These are phyloP conservation scores for Spodoptera littoralis DNA, from an alignment of 2,888 invertebrate species.

Conservation along the genomic window DNA sequence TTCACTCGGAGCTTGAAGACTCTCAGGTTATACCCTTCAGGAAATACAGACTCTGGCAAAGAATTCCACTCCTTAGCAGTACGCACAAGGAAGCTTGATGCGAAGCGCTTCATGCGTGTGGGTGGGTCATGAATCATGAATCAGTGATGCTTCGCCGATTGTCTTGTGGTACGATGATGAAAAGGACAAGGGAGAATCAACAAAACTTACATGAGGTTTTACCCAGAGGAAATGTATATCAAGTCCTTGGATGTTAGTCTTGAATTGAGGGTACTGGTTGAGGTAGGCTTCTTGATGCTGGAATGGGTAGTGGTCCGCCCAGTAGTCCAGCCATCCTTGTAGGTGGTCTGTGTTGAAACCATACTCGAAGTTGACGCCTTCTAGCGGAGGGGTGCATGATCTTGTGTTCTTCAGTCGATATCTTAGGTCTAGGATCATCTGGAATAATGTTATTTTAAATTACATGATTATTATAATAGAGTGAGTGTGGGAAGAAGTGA, in stretches of 20 bases:
- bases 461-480: no score
- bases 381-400: slow-evolving; percentile 87
- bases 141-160: no score
- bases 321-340: slow-evolving; percentile 91
- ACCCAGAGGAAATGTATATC: slow-evolving; percentile 85
- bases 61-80: no score
- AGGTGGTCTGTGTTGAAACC: slow-evolving; percentile 93
- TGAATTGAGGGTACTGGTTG: slow-evolving; percentile 93
- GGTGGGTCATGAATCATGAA: no score
- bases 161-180: no score
- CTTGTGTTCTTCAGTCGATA: slow-evolving; percentile 70
- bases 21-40: no score
- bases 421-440: slow-evolving; percentile 75
- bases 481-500: no score
- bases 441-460: slow-evolving; percentile 34
- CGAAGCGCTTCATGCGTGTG: no score
- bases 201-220: slow-evolving; percentile 35
- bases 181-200: no score
- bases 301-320: slow-evolving; percentile 92
- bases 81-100: no score
- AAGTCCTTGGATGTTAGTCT: slow-evolving; percentile 92
- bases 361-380: slow-evolving; percentile 92
- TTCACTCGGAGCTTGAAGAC: no score
- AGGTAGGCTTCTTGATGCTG: slow-evolving; percentile 89
- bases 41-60: no score